These are phyloP conservation scores for Clarias pachynema DNA, from an alignment of 2,797 vertebrate species.

Conservation along the genomic window DNA sequence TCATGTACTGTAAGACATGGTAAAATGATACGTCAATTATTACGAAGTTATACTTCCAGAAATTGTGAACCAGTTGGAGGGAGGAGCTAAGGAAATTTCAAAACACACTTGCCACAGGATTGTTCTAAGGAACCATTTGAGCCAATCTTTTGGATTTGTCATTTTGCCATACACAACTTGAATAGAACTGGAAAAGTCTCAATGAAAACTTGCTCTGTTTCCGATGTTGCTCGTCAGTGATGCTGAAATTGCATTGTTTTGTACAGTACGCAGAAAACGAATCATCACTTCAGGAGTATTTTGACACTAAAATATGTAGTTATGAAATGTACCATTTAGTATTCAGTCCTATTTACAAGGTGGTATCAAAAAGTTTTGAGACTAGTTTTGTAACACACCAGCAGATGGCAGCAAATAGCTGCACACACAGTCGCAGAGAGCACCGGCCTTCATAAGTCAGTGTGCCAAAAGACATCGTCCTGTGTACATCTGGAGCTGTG, in stretches of 20 bases:
- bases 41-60: not conserved
- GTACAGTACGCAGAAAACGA: not conserved
- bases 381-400: no score
- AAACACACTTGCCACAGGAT: not conserved
- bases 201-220: not conserved
- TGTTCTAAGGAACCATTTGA: not conserved
- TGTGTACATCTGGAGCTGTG: no score
- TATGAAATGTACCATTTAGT: no score
- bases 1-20: not conserved
- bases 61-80: not conserved
- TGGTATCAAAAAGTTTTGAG: no score
- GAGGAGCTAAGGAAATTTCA: not conserved
- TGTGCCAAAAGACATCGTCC: no score
- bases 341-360: no score
- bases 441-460: no score
- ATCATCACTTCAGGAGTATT: not conserved
- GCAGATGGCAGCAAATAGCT: no score
- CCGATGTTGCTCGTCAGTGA: not conserved
- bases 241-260: not conserved
- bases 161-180: not conserved
- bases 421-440: no score
- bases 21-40: not conserved
- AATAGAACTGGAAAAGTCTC: not conserved
- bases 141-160: not conserved
- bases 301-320: no score